Evolutionary conservation across 2,113 vertebrate genomes (phyloP).

Genomic region (Ailuropoda melanoleuca): DNA sequence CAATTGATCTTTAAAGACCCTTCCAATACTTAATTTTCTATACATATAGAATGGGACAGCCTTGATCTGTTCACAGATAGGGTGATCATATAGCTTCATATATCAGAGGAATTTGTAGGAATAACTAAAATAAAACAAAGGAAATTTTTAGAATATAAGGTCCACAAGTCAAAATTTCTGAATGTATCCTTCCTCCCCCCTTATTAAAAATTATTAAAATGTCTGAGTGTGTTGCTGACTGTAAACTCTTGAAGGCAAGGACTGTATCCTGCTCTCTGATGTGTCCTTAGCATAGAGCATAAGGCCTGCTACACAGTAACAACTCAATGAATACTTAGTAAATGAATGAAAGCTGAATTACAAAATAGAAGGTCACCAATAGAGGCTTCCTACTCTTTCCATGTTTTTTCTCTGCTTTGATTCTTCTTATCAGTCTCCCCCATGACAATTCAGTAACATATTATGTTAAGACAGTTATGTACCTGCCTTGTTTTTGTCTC

Average conservation of each 20-base stretch:
- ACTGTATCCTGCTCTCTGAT: background rate
- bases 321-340: background rate
- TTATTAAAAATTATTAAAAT: background rate
- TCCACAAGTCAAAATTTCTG: background rate
- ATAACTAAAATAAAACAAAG: background rate
- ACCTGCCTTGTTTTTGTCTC: background rate
- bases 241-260: background rate
- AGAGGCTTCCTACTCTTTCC: background rate
- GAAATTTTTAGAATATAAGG: background rate
- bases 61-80: background rate
- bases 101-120: background rate
- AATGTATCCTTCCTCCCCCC: background rate
- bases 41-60: background rate
- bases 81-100: background rate
- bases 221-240: background rate
- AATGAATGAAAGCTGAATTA: background rate
- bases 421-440: background rate
- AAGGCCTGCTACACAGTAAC: background rate
- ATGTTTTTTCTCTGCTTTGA: background rate
- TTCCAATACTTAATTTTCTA: background rate
- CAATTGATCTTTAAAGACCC: background rate
- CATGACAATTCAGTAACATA: background rate
- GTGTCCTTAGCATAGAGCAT: background rate
- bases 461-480: background rate
- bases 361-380: background rate